These are phyloP conservation scores for Phataginus tetradactyla DNA, from an alignment of 2,797 vertebrate genomes.

Conservation along the genomic window DNA sequence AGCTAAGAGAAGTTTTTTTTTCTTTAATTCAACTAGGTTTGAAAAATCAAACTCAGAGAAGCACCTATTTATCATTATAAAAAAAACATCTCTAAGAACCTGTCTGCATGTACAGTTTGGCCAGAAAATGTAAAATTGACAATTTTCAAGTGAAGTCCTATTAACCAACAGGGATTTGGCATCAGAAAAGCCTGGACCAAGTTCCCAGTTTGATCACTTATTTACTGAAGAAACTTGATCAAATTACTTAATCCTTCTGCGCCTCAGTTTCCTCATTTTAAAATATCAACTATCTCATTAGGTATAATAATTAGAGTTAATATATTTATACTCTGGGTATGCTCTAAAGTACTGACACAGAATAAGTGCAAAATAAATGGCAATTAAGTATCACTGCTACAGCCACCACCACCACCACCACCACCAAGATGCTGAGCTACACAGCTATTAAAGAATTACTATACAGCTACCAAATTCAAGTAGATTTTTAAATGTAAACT, in stretches of 20 bases:
- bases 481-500: neutral
- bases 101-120: neutral
- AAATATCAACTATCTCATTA: neutral
- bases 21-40: neutral
- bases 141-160: constrained; percentile 4
- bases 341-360: neutral
- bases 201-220: neutral
- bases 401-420: neutral
- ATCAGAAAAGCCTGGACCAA: neutral
- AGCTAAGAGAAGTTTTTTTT: neutral
- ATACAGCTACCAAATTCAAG: neutral
- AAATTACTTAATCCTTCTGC: neutral
- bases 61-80: neutral
- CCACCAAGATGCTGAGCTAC: neutral
- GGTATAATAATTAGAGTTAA: neutral
- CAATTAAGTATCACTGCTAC: neutral
- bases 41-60: constrained; percentile 33
- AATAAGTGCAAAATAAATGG: neutral
- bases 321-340: neutral
- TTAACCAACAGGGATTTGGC: neutral
- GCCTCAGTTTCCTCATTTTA: neutral
- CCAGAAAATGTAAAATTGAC: neutral
- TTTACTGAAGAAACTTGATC: neutral
- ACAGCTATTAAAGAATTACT: neutral
- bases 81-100: constrained; percentile 19